Percentiles rank a stretch among this genome's conserved stretches.
These are phyloP conservation scores for Sminthurides bifidus DNA, from an alignment of 1,140 invertebrate genomes.

Conservation along the genomic window DNA sequence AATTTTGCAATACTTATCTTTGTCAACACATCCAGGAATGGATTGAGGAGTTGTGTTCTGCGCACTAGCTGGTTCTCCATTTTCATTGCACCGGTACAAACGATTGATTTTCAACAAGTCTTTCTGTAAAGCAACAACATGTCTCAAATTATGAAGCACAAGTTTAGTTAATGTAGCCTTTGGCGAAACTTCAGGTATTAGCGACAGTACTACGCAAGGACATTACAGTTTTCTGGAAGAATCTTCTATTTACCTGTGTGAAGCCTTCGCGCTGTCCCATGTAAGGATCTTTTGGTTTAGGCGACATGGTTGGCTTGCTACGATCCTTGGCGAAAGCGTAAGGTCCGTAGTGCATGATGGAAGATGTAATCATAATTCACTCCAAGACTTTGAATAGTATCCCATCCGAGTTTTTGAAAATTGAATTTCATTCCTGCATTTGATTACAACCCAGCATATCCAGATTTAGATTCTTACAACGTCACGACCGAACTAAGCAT, in stretches of 20 bases:
- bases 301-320: constrained; percentile 41
- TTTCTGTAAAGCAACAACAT: constrained; percentile 12
- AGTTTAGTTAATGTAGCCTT: background rate
- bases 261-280: constrained; percentile 42
- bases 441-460: background rate
- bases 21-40: background rate
- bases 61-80: background rate
- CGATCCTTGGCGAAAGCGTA: constrained; percentile 43
- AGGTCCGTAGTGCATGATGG: constrained; percentile 45
- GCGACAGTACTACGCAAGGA: background rate
- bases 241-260: constrained; percentile 29
- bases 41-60: background rate
- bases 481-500: constrained; percentile 2
- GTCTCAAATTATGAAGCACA: background rate
- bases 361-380: constrained; percentile 44
- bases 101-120: constrained; percentile 32
- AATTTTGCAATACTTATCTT: background rate
- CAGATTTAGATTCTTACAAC: background rate
- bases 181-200: background rate
- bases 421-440: constrained; percentile 38
- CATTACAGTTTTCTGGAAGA: constrained; percentile 3
- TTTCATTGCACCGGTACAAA: constrained; percentile 30
- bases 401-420: constrained; percentile 39
- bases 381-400: constrained; percentile 37
- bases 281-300: constrained; percentile 35